Evolutionary conservation across 2,888 invertebrate genomes (phyloP), one percentile per base, ranked within the genome.

Genomic region (Rotaria magnacalcarata): DNA sequence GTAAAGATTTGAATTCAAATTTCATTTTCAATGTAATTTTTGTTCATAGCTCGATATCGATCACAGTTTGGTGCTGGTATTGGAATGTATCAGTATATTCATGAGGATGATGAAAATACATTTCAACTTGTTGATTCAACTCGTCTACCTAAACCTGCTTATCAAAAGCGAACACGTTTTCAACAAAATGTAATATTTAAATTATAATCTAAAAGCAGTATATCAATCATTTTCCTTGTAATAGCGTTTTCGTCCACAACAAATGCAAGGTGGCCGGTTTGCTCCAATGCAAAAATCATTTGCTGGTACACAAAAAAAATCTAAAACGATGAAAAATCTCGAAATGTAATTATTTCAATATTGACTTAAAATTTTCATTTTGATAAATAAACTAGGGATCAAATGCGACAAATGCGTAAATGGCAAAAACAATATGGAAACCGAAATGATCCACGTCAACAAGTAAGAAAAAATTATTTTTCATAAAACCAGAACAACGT

Each of bases 111-210:
- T 90, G 99, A 99, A 91, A 95, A 95, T 88, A 95, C 96, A 85
- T 99, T 99, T 93, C 98, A 98, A 91, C 92, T 99, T 92, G 99
- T 99, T 88, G 97, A 98, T 90, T 96, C 96, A 0, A 94, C 96
- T 0, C 75, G 85, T 56, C 52, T 84, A 43, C 54, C 56, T 43
- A 75, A 84, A 80, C 85, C 86, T 34, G 85, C 84, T 16, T 86
- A 84, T 60, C 86, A 86, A 52, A 86, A 86, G 60, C 85, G 85
- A 85, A 50, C 85, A 54, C 75, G 86, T 24, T 75, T 58, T 34
- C 85, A 84, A 75, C 86, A 84, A 52, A 86, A 86, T 84, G 86
- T 86, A 85, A 85, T 52, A 52, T 52, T 14, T 34, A 34, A 34
- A 34, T 34, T 34, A 34, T 34, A 34, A 34, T 34, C 34, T 34